Base-by-base conservation (phyloP, 2,797 vertebrate species). In the Notoglanidium macrostoma region DNA sequence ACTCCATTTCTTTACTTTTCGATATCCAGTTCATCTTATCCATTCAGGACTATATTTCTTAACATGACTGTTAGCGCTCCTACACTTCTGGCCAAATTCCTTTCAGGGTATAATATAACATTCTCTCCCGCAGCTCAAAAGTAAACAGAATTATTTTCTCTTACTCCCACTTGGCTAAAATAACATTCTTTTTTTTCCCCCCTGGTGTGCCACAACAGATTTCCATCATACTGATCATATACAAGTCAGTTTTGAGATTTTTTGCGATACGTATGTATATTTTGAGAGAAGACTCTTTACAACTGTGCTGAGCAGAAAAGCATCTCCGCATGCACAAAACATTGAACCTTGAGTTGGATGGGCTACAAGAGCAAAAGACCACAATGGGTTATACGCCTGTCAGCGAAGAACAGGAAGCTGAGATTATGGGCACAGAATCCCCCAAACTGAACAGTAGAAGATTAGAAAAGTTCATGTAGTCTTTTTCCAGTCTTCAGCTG, bases 131-230 rank as follows among this genome's bases (percentile, higher is more conserved):
- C 21, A 44, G 68, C 29, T 76, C 46, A 46, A 68, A 82, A 88
- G 87, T 83, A 81, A 85, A 88, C 87, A 81, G 57, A 23, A n/a
- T n/a, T 51, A 21, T 49, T 82, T 11, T 79, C 51, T 67, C 44
- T 73, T 54, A 29, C 78, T 83, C 46, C 59, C 32, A 14, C 17
- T 35, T 54, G 46, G 73, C 40, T 85, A 76, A 77, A 78, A 67
- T 77, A 65, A 77, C 40, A 21, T 87, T 10, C 29, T 19, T 32
- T 40, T 5, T 70, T 29, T 44, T 57, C 21, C 32, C 17, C 32
- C 17, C 68, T 74, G 44, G 23, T n/a, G 72, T 49, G 44, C 35
- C 70, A 4, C 19, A 26, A 44, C 6, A 70, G 35, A 72, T 72
- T 40, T 72, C 35, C 19, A 40, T 72, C 17, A 11, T 40, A 0